Evolutionary conservation across 2,797 vertebrate species (phyloP).

Genomic region (Chloroceryle inda): DNA sequence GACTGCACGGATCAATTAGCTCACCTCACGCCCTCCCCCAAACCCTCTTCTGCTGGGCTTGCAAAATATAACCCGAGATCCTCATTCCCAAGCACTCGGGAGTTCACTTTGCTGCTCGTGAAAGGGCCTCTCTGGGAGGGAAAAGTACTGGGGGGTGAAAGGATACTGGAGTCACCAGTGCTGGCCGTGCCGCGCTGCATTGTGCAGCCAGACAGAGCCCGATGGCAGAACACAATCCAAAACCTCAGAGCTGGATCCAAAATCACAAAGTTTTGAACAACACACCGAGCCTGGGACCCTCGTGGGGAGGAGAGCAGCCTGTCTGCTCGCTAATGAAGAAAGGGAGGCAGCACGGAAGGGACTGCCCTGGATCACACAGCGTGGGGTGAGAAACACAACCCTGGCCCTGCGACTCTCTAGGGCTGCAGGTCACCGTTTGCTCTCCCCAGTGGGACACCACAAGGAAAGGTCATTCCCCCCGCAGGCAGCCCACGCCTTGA

Average conservation of each 20-base stretch:
- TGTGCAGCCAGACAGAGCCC: background rate
- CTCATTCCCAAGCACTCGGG: background rate
- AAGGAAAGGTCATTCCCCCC: accelerated
- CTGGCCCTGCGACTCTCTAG: accelerated
- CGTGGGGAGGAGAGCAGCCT: background rate
- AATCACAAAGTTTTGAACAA: accelerated
- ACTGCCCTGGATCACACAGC: background rate
- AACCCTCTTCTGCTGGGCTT: background rate
- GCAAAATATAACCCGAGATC: background rate
- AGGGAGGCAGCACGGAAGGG: accelerated
- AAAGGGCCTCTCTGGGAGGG: background rate
- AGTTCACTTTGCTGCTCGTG: background rate
- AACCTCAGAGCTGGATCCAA: background rate
- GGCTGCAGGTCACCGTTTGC: background rate
- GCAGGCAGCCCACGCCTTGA: accelerated
- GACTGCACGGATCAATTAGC: accelerated
- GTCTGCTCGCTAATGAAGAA: background rate
- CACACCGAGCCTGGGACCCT: accelerated
- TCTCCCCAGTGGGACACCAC: background rate
- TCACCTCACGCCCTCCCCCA: background rate
- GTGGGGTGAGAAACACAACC: background rate
- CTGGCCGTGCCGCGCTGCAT: background rate
- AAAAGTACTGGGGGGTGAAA: background rate
- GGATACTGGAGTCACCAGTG: background rate
- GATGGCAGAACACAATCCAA: background rate